Evolutionary conservation across 2,113 vertebrate genomes (phyloP), one percentile per base, ranked within the genome.

Genomic region (Hypanus sabinus): DNA sequence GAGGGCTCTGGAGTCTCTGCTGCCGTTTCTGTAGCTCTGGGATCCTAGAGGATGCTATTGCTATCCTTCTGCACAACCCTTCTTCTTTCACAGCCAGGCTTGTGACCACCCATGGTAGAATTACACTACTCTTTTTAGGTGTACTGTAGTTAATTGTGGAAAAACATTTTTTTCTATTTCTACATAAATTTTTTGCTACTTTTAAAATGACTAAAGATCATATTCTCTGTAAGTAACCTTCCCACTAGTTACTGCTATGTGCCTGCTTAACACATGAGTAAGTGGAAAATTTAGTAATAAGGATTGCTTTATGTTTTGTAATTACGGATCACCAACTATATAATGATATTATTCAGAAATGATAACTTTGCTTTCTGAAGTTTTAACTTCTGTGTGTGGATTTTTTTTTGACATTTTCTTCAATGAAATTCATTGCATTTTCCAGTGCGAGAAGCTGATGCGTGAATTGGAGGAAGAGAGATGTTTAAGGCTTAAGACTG

Each of bases 401-500:
- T 14, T 16, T 5, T 73, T 73, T 55, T 93, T 93, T 75, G 70
- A 93, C 60, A 20, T 20, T 30, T 57, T 60, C 55, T 55, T 81
- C 16, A 0, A 2, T 90, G 60, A 90, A 65, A 65, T 20, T 33
- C 60, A 65, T 60, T 90, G 27, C 30, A 16, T 94, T 76, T 96
- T 95, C 3, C 95, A 99, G 98, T 97, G 97, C 95, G 98, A 99
- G 96, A 98, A 98, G 97, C 97, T 99, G 97, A 98, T 98, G 95
- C 97, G 97, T 95, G 97, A 98, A 96, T 95, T 99, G 97, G 98
- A 99, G 96, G 97, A 98, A 97, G 98, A 99, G 95, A 97, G 97
- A 96, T 97, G 97, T 95, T 97, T 98, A 95, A 96, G 98, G 95
- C 97, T 98, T 95, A 97, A 98, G 96, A 98, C 98, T 85, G 98